Evolutionary conservation across 1,140 invertebrate genomes (phyloP), one percentile per base, ranked within the genome.

Genomic region (Gryon sp.): DNA sequence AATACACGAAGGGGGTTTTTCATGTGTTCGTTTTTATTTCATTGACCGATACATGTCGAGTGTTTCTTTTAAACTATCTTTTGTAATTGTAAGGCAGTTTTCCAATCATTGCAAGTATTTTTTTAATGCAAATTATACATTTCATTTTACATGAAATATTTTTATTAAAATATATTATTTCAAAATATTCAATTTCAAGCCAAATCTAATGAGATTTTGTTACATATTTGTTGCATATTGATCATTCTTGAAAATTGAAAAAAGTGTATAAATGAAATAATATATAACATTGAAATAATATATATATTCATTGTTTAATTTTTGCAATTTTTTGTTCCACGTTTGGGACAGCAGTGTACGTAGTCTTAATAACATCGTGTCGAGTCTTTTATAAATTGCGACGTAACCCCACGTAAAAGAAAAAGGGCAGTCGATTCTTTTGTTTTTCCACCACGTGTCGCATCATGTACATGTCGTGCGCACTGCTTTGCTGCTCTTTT

Each of bases 401-500:
- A 18, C 15, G 12, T 34, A 45, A 41, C 19, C 36, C 50, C 36
- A 55, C 19, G 41, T 57, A 46, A 52, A 41, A 36, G 12, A 70
- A 70, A 69, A 69, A 40, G 53, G 15, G 34, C 45, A 32, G 18
- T 34, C 18, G 14, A 38, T 30, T 46, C 63, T 68, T 68, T 68
- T 68, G 63, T 68, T 68, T 68, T 57, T 68, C 28, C 41, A 68
- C 63, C 63, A 57, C 50, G 63, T 68, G 63, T 55, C 62, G 46
- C 48, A 43, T 45, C 40, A 32, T 53, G 48, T 53, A 53, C 19
- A 50, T 19, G 34, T 65, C 46, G 59, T 19, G 11, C 15, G 11
- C 28, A 15, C 2, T 12, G 16, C 8, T 19, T 2, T 16, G 14
- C 11, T 70, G 53, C 55, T 70, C 66, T 60, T 52, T 60, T 60